Conservation (phyloP, 2,888 invertebrate species). For the Patella pellucida region DNA sequence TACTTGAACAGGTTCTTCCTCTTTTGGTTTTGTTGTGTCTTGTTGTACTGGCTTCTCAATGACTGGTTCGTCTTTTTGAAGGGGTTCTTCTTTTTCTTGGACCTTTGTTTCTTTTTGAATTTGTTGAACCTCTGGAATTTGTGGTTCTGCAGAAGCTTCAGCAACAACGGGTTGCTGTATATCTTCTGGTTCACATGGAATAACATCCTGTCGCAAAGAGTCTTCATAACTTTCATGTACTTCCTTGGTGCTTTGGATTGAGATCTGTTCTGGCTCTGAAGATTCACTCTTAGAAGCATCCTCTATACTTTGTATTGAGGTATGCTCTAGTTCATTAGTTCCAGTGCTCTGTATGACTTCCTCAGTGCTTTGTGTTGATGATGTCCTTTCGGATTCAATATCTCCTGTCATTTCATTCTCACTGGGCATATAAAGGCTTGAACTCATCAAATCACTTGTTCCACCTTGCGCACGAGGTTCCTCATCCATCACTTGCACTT, state of each 20-base stretch:
- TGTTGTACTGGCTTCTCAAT: background rate
- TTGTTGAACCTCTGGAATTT: background rate
- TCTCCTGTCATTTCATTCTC: background rate
- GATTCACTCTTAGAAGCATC: no score
- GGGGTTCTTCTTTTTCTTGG: background rate
- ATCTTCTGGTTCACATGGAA: background rate
- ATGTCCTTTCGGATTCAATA: background rate
- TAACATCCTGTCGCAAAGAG: background rate
- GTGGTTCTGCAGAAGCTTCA: no score
- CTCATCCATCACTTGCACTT: background rate
- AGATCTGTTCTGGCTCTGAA: no score
- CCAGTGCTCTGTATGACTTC: no score
- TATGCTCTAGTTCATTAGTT: no score
- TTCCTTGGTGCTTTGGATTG: no score
- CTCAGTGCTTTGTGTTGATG: background rate
- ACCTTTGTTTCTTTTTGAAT: background rate
- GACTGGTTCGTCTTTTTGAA: background rate
- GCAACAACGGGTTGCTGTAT: no score
- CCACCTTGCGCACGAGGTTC: background rate
- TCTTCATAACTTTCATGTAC: background rate
- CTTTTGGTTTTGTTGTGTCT: no score
- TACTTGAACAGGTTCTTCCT: no score
- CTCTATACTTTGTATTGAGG: no score
- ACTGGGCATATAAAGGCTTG: background rate
- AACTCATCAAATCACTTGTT: background rate